phyloP scores from a whole-genome alignment of 1,140 invertebrate genomes.

The Cepaea nemoralis region DNA sequence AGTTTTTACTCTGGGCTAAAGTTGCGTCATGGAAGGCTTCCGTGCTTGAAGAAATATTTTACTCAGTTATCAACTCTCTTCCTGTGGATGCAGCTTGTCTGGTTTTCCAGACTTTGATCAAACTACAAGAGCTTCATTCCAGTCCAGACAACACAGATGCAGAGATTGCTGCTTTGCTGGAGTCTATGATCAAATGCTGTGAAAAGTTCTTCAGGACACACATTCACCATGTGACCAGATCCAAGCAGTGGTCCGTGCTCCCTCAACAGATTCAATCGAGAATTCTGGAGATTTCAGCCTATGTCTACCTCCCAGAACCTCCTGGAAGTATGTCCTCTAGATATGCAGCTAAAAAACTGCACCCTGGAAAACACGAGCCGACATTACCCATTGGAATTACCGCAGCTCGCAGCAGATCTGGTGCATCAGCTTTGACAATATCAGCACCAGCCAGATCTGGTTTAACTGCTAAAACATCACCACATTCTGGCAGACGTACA shows the following conservation, averaged over 20 bases:
- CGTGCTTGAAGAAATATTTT: constrained; percentile 53
- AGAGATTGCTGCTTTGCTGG: constrained; percentile 44
- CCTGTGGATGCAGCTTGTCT: constrained; percentile 48
- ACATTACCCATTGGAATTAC: not conserved
- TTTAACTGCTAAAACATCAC: not conserved
- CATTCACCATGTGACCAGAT: constrained; percentile 52
- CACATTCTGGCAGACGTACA: not conserved
- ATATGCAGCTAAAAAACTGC: too few relatives aligned
- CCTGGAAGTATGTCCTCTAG: not conserved
- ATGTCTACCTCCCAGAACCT: not conserved
- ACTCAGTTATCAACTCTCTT: constrained; percentile 51
- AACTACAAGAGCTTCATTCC: not conserved
- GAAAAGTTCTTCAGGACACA: constrained; percentile 53
- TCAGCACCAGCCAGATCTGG: not conserved
- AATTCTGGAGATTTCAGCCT: constrained; percentile 47
- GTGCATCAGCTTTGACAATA: not conserved
- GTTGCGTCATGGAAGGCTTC: constrained; percentile 56
- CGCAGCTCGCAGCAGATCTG: not conserved
- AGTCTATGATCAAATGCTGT: constrained; percentile 46
- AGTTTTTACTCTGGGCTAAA: constrained; percentile 55
- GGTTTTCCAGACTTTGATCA: constrained; percentile 40
- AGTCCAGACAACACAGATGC: constrained; percentile 9
- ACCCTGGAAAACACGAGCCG: too few relatives aligned
- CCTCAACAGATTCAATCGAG: constrained; percentile 44
- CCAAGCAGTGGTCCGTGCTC: constrained; percentile 50